Conservation (phyloP, 1,140 invertebrate species). For the Drosophila obscura region DNA sequence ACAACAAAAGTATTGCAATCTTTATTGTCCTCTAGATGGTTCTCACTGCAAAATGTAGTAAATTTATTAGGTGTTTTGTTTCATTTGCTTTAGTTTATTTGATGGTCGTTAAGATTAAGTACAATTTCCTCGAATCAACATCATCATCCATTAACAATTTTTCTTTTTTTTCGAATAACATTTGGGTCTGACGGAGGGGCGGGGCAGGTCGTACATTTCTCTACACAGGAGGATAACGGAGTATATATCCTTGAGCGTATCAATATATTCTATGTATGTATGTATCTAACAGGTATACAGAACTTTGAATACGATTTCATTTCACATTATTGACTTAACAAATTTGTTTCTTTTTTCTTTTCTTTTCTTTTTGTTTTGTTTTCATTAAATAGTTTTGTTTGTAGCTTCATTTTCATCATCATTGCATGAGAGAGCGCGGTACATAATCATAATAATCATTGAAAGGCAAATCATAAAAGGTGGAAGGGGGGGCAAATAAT, state of each 20-base stretch:
- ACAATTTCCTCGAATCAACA: constrained; percentile 45
- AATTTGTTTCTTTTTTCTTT: constrained; percentile 30
- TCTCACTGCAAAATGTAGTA: constrained; percentile 70
- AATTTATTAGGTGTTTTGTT: constrained; percentile 56
- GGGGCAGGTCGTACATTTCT: constrained; percentile 16
- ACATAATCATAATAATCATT: constrained; percentile 13
- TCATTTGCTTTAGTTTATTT: constrained; percentile 53
- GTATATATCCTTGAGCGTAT: constrained; percentile 32
- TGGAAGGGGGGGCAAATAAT: constrained; percentile 28
- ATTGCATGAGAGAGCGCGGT: constrained; percentile 45
- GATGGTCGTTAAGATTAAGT: constrained; percentile 61
- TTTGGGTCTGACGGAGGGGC: constrained; percentile 24
- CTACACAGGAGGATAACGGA: background rate
- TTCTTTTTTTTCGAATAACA: constrained; percentile 34
- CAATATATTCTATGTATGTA: constrained; percentile 3
- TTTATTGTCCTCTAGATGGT: constrained; percentile 71
- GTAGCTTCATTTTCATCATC: constrained; percentile 44
- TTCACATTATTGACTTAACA: constrained; percentile 53
- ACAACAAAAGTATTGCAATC: constrained; percentile 38
- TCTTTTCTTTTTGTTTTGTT: constrained; percentile 10
- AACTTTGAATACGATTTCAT: constrained; percentile 83
- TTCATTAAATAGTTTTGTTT: background rate
- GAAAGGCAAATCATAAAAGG: constrained; percentile 36
- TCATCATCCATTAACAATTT: constrained; percentile 32
- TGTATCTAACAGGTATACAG: constrained; percentile 49